Evolutionary conservation across 2,888 invertebrate species (phyloP), one percentile per base, ranked within the genome.

Genomic region (Colletes collaris): DNA sequence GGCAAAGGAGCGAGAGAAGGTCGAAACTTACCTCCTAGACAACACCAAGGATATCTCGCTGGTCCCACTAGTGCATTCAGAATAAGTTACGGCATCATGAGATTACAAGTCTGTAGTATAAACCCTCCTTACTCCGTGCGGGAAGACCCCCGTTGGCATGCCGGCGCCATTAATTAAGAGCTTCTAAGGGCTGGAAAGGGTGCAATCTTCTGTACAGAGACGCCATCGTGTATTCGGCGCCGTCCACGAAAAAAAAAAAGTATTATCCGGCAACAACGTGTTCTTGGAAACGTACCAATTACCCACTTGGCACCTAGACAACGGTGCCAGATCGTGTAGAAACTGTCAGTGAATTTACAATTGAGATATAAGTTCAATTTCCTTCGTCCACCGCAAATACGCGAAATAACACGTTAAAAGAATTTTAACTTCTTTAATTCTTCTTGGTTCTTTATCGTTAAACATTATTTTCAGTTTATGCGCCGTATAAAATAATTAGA

Each of bases 21-120:
- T 88, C 87, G 89, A 89, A 90, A 91, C 90, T 91, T 89, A 84
- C 88, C 81, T 88, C 78, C 83, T 79, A 88, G 87, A 90, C 90
- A 89, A 89, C 89, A 86, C 85, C 79, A 83, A 85, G 89, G 89
- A 90, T 90, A 91, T 90, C 89, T 89, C 88, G 88, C 79, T 83
- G 87, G 89, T 91, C 91, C 89, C 91, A 88, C 90, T 87, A 91
- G 91, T 91, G 91, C 91, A 92, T 92, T 92, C 91, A 90, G 91
- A 92, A 92, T 92, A 92, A 92, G 91, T 92, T 91, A 92, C 90
- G 89, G 88, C 91, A 89, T 92, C 90, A 89, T 89, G 91, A 92
- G 92, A 92, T 92, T 92, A 92, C 92, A 92, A 92, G 92, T 91
- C 92, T 90, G 86, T 89, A 83, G 88, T 87, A 89, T 91, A 91